Evolutionary conservation across 2,113 vertebrate species (phyloP).

Genomic region (Formicarius rufipectus): DNA sequence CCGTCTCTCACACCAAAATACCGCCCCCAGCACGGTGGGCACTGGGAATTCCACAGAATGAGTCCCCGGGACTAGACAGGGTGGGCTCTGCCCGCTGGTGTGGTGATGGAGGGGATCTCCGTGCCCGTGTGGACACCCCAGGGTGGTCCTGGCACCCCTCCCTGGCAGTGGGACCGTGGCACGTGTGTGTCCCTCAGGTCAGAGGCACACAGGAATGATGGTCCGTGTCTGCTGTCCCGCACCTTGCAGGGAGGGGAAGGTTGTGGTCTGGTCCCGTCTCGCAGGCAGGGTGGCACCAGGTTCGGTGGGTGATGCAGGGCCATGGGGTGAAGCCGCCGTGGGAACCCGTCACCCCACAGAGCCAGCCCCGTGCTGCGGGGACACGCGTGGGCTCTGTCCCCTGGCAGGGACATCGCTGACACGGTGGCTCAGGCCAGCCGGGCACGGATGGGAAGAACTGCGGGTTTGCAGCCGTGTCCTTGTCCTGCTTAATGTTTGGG

Average conservation of each 20-base stretch:
- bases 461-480: fast-evolving
- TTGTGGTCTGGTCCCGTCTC: background rate
- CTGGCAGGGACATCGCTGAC: background rate
- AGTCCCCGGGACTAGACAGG: background rate
- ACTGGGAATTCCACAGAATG: background rate
- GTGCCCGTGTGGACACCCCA: fast-evolving
- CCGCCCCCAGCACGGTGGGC: fast-evolving
- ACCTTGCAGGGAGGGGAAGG: background rate
- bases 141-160: fast-evolving
- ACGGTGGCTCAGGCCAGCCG: fast-evolving
- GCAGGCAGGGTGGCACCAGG: background rate
- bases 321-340: too few species aligned
- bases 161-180: background rate
- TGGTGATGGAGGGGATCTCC: background rate
- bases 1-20: background rate
- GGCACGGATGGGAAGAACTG: background rate
- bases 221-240: background rate
- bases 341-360: background rate
- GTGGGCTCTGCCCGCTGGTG: background rate
- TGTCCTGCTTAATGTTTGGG: background rate
- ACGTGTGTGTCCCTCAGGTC: fast-evolving
- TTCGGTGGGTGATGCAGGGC: background rate
- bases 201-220: background rate
- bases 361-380: fast-evolving
- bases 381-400: background rate